Conservation (phyloP, 2,113 vertebrate genomes). For the Corythaixoides concolor region DNA sequence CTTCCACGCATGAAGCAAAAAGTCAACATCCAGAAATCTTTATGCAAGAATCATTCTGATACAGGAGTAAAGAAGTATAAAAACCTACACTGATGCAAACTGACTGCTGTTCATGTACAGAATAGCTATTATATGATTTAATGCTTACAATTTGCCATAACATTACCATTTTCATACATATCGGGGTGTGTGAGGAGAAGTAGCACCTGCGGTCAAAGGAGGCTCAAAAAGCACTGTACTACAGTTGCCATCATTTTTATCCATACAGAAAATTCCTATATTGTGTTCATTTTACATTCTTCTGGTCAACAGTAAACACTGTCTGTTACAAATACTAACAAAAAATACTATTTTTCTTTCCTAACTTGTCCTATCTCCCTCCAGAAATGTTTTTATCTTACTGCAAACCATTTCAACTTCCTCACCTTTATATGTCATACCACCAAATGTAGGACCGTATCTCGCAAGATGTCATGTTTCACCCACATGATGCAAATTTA, state of each 20-base stretch:
- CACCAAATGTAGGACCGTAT: neutral
- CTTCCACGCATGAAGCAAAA: neutral
- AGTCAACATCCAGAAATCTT: neutral
- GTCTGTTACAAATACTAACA: neutral
- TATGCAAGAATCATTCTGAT: neutral
- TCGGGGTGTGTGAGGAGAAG: neutral
- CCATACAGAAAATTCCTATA: neutral
- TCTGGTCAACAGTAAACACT: neutral
- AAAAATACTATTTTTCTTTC: neutral
- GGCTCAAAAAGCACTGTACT: neutral
- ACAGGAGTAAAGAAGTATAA: neutral
- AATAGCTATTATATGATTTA: neutral
- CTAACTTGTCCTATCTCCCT: neutral
- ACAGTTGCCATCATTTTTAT: neutral
- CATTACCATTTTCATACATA: neutral
- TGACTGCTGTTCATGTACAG: neutral
- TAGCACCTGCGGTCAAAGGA: neutral
- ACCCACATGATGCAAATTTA: neutral
- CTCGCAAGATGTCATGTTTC: neutral
- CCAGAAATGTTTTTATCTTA: neutral
- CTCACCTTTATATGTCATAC: neutral
- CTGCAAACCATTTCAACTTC: neutral
- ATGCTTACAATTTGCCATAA: neutral
- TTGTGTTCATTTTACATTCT: neutral
- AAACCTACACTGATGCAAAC: neutral